phyloP scores from a whole-genome alignment of 2,113 vertebrate genomes.

The Lophochroa leadbeateri region DNA sequence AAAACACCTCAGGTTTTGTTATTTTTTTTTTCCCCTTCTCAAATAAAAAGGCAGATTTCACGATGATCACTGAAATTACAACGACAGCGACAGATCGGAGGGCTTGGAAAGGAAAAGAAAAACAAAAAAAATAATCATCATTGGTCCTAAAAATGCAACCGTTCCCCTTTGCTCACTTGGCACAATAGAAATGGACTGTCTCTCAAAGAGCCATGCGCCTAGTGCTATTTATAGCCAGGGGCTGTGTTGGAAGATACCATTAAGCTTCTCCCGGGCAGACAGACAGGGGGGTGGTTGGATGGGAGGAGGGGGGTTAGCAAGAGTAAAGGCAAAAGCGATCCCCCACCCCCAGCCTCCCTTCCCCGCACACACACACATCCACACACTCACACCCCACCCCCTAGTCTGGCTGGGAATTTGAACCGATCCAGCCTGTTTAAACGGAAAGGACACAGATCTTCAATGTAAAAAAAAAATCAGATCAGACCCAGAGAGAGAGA shows the following conservation, averaged over 20 bases:
- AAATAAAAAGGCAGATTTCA: conserved; percentile 51
- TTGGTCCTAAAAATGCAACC: conserved; percentile 66
- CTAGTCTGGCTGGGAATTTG: conserved; percentile 82
- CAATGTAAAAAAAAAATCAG: conserved; percentile 90
- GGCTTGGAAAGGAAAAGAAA: conserved; percentile 41
- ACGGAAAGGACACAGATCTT: conserved; percentile 97
- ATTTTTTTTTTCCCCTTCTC: not conserved
- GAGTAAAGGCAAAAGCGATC: not conserved
- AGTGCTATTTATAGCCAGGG: conserved; percentile 81
- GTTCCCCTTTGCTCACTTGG: conserved; percentile 72
- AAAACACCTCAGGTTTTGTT: conserved; percentile 22
- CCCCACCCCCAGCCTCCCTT: conserved; percentile 12
- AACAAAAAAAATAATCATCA: conserved; percentile 37
- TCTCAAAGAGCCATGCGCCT: conserved; percentile 82
- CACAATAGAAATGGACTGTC: conserved; percentile 79
- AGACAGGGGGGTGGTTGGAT: conserved; percentile 50
- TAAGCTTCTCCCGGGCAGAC: conserved; percentile 63
- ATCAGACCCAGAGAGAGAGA: conserved; percentile 76
- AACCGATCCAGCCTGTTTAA: conserved; percentile 93
- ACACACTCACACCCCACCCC: conserved; percentile 73
- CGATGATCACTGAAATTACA: conserved; percentile 52
- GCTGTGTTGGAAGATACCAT: conserved; percentile 85
- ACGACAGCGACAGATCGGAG: conserved; percentile 54
- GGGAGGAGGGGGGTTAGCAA: conserved; percentile 52
- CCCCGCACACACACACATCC: conserved; percentile 46